Base-by-base conservation (phyloP, 2,113 vertebrate genomes). In the Columbina picui region DNA sequence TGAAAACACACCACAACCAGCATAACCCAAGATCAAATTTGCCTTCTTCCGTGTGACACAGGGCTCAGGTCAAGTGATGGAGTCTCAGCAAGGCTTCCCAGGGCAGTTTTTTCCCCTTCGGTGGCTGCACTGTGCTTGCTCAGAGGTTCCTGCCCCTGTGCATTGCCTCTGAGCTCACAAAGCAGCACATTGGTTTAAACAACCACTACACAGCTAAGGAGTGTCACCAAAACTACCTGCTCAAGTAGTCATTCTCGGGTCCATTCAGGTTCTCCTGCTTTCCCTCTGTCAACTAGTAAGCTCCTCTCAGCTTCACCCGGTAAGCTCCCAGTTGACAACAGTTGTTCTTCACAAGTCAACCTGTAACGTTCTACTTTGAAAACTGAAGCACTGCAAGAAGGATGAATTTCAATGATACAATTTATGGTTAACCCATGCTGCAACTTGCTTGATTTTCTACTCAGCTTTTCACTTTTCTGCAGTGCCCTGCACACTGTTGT, bases 31-130 rank as follows among this genome's bases (percentile, higher is more conserved):
- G 41, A 49, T 12, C 5, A 36, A 47, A 53, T 25, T 34, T 60
- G 26, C 38, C 18, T 5, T 30, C n/a, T 79, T 53, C 41, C 2
- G 2, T 12, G 11, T 1, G 14, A 63, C 57, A 63, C 0, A 0
- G 75, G 19, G 47, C 25, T 70, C 41, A 21, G 50, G 30, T 22
- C 12, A 83, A 90, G 56, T 3, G 4, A 47, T 12, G 34, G 23
- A 53, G 27, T 23, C 25, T 23, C 56, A 82, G 60, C 8, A 69
- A 74, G 20, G 45, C n/a, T 23, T 75, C 18, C 52, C 23, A 8
- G 2, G 1, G 9, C 41, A 60, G 82, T 6, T n/a, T 65, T 3
- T 14, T 53, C 75, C 61, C 41, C 52, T n/a, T 34, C 50, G 30
- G 61, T 5, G 26, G 36, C n/a, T 30, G 30, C 45, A 45, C 30